Conservation (phyloP, 1,140 invertebrate species). For the Dinoponera quadriceps region DNA sequence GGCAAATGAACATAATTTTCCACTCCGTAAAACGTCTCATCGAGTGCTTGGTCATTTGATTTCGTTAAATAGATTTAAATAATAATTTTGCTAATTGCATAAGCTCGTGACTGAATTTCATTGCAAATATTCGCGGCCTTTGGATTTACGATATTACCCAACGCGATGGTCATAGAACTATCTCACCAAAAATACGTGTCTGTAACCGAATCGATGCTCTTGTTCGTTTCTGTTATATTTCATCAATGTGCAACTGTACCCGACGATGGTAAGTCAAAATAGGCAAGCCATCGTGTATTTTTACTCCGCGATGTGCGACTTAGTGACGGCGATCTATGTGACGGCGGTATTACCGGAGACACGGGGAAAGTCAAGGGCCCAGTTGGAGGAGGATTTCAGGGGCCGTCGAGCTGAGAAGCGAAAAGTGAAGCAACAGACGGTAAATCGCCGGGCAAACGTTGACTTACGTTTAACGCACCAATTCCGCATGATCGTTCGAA, state of each 20-base stretch:
- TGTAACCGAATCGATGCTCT: neutral
- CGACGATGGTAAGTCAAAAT: slow-evolving; percentile 40
- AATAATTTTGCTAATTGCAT: too few species aligned
- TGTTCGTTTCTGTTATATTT: slow-evolving; percentile 38
- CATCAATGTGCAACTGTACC: slow-evolving; percentile 64
- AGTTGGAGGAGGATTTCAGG: slow-evolving; percentile 65
- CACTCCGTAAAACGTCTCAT: too few species aligned
- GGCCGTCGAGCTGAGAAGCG: neutral
- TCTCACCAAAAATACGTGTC: slow-evolving; percentile 64
- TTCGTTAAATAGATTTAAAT: too few species aligned
- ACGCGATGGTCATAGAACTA: slow-evolving; percentile 68
- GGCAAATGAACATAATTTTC: too few species aligned
- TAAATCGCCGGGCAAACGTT: neutral
- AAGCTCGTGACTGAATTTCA: too few species aligned
- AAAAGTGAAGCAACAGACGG: neutral
- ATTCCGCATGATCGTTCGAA: neutral
- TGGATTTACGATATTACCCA: slow-evolving; percentile 63
- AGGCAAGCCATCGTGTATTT: slow-evolving; percentile 51
- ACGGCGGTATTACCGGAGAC: slow-evolving; percentile 64
- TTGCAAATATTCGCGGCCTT: neutral
- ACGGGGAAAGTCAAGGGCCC: slow-evolving; percentile 54
- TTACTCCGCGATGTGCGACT: slow-evolving; percentile 56
- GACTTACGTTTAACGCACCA: neutral
- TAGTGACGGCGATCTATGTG: slow-evolving; percentile 58
- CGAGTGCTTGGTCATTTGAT: too few species aligned